These are phyloP conservation scores for Ovis aries DNA, from an alignment of 2,113 vertebrate species.

Conservation along the genomic window ARS-UI_Ramb_v3.0 NC_056065.1:54791501-54792000, in stretches of 20 bases:
- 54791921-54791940: neutral
- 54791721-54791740: neutral
- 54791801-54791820: neutral
- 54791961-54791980: neutral
- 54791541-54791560: neutral
- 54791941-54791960: neutral
- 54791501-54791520: neutral
- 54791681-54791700: neutral
- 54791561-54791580: neutral
- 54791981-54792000: neutral
- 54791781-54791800: neutral
- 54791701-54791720: neutral
- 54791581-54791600: neutral
- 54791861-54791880: neutral
- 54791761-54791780: neutral
- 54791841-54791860: conserved; percentile 1
- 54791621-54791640: neutral
- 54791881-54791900: neutral
- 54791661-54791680: neutral
- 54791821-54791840: neutral
- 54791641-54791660: neutral
- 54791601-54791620: neutral
- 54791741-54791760: conserved; percentile 16
- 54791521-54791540: neutral
- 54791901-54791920: conserved; percentile 18